A percentile compares a stretch with the other conserved stretches of the same genome.
Evolutionary conservation across 2,797 vertebrate genomes (phyloP).

Genomic region (Orientallactaga sibirica): DNA sequence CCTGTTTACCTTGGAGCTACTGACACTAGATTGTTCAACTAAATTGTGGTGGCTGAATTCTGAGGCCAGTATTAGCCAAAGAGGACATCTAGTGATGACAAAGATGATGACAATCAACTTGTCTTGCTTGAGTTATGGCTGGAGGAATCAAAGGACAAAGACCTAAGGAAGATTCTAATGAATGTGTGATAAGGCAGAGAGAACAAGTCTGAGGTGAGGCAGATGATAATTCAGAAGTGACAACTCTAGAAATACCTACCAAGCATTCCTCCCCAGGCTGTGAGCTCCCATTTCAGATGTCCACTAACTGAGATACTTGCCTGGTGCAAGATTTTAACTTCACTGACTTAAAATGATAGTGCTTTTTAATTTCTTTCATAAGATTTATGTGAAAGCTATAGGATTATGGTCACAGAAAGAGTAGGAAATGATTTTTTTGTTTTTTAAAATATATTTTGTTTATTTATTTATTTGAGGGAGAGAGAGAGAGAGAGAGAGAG

Average conservation of each 20-base stretch:
- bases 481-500: too few relatives aligned
- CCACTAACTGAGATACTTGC: background rate
- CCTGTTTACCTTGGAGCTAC: background rate
- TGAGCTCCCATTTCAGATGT: too few relatives aligned
- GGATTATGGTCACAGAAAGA: slow-evolving; percentile 1
- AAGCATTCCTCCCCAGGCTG: background rate
- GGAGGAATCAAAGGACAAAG: slow-evolving; percentile 32
- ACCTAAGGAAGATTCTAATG: background rate
- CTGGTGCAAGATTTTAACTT: slow-evolving; percentile 27
- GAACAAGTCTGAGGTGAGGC: slow-evolving; percentile 8
- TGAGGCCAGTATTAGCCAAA: slow-evolving; percentile 41
- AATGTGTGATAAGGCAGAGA: slow-evolving; percentile 29
- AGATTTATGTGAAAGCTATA: background rate
- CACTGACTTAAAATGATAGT: slow-evolving; percentile 2
- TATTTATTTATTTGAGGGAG: too few relatives aligned
- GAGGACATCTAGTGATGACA: slow-evolving; percentile 18
- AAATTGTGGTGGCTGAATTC: slow-evolving; percentile 46
- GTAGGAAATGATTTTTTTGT: background rate
- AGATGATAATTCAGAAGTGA: slow-evolving; percentile 8
- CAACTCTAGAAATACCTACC: background rate
- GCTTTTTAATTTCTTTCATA: background rate
- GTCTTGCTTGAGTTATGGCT: slow-evolving; percentile 21
- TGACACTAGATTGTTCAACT: slow-evolving; percentile 7
- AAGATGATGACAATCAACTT: background rate
- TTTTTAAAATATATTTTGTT: too few relatives aligned